These are phyloP conservation scores for Aspidapion aeneum DNA, from an alignment of 2,888 invertebrate genomes.

Conservation along the genomic window DNA sequence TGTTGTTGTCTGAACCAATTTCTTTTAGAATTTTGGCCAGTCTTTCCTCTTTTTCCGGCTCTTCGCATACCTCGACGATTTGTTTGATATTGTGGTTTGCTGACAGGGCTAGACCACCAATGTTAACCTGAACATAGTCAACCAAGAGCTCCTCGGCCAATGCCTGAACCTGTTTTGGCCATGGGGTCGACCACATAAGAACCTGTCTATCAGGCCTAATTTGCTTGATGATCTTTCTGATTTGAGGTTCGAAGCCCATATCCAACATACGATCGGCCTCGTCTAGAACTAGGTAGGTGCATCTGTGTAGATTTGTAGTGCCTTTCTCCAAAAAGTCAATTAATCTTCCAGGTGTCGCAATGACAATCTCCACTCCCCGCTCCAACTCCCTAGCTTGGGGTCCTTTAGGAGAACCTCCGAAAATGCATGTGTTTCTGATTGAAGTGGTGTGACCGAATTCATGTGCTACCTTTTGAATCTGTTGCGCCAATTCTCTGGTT, in stretches of 20 bases:
- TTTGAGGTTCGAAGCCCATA: constrained; percentile 98
- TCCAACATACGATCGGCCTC: constrained; percentile 97
- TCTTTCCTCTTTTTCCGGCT: constrained; percentile 83
- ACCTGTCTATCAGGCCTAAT: constrained; percentile 88
- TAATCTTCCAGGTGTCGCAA: constrained; percentile 91
- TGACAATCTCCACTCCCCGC: constrained; percentile 90
- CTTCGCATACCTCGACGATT: constrained; percentile 89
- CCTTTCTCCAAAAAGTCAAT: constrained; percentile 92
- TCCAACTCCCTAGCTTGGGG: constrained; percentile 88
- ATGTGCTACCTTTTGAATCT: constrained; percentile 63
- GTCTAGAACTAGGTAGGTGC: constrained; percentile 91
- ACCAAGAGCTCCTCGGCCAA: constrained; percentile 94
- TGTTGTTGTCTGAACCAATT: constrained; percentile 77
- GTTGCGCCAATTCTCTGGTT: constrained; percentile 50
- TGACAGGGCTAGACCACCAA: constrained; percentile 88
- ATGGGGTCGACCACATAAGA: constrained; percentile 99
- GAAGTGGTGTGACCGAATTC: constrained; percentile 86
- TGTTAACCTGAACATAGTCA: constrained; percentile 93
- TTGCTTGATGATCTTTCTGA: constrained; percentile 91
- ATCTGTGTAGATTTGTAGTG: constrained; percentile 77
- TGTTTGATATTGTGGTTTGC: constrained; percentile 98
- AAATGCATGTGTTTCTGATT: constrained; percentile 92
- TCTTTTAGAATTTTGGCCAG: constrained; percentile 75
- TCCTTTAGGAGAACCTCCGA: constrained; percentile 96
- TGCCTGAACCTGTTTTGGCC: constrained; percentile 97